These are phyloP conservation scores for Pterocles gutturalis DNA, from an alignment of 2,113 vertebrate genomes.

Conservation along the genomic window DNA sequence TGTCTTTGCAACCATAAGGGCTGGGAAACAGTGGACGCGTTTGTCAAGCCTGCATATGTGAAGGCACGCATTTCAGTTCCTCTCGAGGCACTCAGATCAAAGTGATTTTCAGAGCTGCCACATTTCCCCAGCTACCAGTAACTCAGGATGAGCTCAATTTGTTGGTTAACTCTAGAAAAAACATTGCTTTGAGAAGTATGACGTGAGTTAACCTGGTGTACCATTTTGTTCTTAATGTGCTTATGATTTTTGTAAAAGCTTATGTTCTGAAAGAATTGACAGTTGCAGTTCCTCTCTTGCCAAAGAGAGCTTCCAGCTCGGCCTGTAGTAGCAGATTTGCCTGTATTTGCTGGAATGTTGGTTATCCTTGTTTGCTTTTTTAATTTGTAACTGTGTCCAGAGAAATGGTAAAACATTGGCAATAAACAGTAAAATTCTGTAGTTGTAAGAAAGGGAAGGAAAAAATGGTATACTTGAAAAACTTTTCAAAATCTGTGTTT, in stretches of 20 bases:
- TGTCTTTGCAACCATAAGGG: neutral
- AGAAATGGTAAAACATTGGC: neutral
- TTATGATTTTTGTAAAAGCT: neutral
- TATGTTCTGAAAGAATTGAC: neutral
- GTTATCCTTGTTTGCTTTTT: neutral
- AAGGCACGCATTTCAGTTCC: neutral
- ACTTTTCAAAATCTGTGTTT: neutral
- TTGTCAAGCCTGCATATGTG: neutral
- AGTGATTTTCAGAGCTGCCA: neutral
- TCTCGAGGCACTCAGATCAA: neutral
- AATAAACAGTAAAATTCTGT: neutral
- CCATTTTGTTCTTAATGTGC: neutral
- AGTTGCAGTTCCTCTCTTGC: neutral
- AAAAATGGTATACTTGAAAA: neutral
- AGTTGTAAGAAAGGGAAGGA: neutral
- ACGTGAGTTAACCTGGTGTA: neutral
- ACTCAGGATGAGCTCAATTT: neutral
- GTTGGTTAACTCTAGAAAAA: neutral
- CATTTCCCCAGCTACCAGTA: neutral
- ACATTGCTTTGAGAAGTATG: neutral
- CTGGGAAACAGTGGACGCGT: neutral
- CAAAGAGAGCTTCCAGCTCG: neutral
- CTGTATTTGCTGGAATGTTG: neutral
- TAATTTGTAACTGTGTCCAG: neutral
- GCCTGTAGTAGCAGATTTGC: neutral